Conservation (phyloP, 2,797 vertebrate species). For the Cottoperca gobio region DNA sequence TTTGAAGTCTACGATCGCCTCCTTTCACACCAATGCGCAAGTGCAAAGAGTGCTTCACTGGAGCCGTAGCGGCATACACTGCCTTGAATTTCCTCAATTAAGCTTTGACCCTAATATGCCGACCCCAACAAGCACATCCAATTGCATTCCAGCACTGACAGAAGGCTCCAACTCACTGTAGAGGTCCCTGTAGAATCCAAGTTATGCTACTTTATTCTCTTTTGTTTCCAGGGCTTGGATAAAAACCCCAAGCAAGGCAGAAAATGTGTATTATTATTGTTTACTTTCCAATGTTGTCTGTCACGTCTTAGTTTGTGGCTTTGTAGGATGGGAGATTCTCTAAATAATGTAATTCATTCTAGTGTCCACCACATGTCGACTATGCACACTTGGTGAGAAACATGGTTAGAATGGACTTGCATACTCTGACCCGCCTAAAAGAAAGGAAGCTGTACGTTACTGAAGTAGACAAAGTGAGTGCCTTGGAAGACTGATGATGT, state of each 20-base stretch:
- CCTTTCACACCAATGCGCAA: background rate
- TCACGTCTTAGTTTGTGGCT: background rate
- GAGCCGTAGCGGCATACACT: background rate
- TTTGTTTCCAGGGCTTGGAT: background rate
- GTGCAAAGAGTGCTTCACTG: constrained; percentile 12
- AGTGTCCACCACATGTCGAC: background rate
- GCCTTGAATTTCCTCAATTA: constrained; percentile 31
- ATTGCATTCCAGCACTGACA: background rate
- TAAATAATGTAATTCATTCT: background rate
- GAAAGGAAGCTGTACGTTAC: background rate
- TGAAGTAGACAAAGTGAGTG: background rate
- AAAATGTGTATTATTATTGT: background rate
- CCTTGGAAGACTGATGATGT: constrained; percentile 50
- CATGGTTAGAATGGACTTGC: background rate
- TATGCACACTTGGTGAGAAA: background rate
- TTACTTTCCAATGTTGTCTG: background rate
- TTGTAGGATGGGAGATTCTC: background rate
- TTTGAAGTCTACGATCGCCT: background rate
- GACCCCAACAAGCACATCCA: constrained; percentile 15
- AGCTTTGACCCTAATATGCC: constrained; percentile 17
- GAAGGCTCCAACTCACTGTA: constrained; percentile 2
- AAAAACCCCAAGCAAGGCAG: background rate
- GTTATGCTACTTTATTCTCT: background rate
- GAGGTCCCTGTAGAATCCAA: background rate
- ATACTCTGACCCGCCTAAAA: background rate